Evolutionary conservation across 1,140 invertebrate genomes (phyloP).

Genomic region (Parasteatoda tepidariorum): DNA sequence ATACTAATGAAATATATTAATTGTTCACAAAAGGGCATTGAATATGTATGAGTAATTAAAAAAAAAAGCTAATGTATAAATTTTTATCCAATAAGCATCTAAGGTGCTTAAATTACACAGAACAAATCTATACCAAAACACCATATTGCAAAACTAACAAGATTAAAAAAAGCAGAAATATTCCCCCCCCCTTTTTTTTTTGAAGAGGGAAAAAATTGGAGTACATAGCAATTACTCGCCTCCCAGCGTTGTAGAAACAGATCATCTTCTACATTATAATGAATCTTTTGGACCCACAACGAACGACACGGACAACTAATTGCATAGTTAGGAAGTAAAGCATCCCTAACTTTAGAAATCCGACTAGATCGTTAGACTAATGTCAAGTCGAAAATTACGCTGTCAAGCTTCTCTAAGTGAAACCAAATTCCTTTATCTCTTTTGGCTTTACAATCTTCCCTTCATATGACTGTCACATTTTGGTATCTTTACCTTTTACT

Average conservation of each 20-base stretch:
- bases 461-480: constrained; percentile 40
- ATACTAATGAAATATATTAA: no score
- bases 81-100: no score
- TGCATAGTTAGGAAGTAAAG: constrained; percentile 37
- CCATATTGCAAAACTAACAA: no score
- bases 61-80: no score
- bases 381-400: constrained; percentile 50
- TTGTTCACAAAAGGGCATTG: no score
- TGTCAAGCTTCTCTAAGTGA: constrained; percentile 49
- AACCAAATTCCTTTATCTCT: constrained; percentile 51
- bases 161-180: no score
- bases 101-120: no score
- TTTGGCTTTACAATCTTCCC: constrained; percentile 17
- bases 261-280: constrained; percentile 17
- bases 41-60: no score
- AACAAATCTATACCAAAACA: no score
- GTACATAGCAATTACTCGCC: constrained; percentile 1
- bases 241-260: constrained; percentile 28
- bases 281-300: no score
- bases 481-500: constrained; percentile 44
- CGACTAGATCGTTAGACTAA: constrained; percentile 41
- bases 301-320: constrained; percentile 38
- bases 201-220: not conserved
- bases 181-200: no score
- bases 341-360: constrained; percentile 54